phyloP scores from a whole-genome alignment of 1,140 invertebrate species.

The Galleria mellonella region DNA sequence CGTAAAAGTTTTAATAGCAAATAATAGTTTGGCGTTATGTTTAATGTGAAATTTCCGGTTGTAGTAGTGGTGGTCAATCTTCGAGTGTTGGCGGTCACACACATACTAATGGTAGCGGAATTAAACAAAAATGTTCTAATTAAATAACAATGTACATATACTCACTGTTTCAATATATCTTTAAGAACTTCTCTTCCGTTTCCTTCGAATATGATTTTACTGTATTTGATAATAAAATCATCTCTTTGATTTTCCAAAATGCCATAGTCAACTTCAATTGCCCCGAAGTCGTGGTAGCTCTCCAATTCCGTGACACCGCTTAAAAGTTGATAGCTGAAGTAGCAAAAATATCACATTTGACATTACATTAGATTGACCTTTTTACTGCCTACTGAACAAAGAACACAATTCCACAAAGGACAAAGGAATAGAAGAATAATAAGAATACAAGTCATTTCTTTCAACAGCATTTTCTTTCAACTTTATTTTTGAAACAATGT shows the following conservation, averaged over 20 bases:
- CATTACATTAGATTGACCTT: too few species aligned
- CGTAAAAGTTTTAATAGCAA: too few species aligned
- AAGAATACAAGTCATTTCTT: too few species aligned
- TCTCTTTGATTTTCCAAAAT: constrained; percentile 86
- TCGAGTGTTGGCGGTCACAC: too few species aligned
- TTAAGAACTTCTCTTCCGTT: constrained; percentile 77
- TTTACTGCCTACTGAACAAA: too few species aligned
- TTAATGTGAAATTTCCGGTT: too few species aligned
- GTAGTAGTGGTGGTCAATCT: too few species aligned
- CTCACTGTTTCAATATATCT: constrained; percentile 82
- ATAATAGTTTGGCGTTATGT: not conserved
- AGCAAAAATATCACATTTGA: not conserved
- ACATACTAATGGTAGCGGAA: too few species aligned
- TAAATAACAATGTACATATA: constrained; percentile 8
- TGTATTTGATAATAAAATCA: constrained; percentile 85
- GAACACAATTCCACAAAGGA: too few species aligned
- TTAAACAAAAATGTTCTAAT: not conserved
- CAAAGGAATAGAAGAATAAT: too few species aligned
- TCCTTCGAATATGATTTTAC: constrained; percentile 78
- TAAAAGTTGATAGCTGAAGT: constrained; percentile 87
- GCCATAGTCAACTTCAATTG: constrained; percentile 85
- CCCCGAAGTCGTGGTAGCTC: constrained; percentile 87
- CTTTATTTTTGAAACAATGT: too few species aligned
- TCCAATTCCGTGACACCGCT: constrained; percentile 92
- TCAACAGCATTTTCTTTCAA: too few species aligned